Base-by-base conservation (phyloP, 2,113 vertebrate species). In the Elaphurus davidianus region DNA sequence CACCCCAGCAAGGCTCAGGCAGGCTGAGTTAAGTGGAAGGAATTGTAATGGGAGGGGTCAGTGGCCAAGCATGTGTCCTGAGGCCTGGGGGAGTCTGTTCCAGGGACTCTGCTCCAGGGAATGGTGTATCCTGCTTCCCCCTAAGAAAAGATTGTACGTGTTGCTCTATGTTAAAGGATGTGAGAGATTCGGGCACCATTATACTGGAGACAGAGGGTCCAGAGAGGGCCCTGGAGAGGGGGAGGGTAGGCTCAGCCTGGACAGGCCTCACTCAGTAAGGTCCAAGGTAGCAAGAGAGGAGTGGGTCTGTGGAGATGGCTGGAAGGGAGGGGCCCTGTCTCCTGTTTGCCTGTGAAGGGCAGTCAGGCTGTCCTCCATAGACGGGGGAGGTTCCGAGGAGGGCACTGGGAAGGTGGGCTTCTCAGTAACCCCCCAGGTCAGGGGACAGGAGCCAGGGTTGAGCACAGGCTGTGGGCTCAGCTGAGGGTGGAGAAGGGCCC, bases 1-100 rank as follows among this genome's bases (percentile, higher is more conserved):
- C 0, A 0, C 7, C 45, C 81, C 2, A 1, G 52, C 33, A n/a
- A 47, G 59, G 43, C 43, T 79, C 16, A 52, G 71, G 85, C 5
- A 11, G 45, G 81, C 11, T 13, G 11, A 55, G 86, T 64, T 50
- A 57, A 57, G 82, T 62, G 81, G 88, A 45, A 55, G 74, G n/a
- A 62, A 21, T 33, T 11, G 2, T 13, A 30, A 6, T 21, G 11
- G 36, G 40, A 14, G 30, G n/a, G 28, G 9, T 74, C 36, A 25
- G 12, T 79, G 52, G 47, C 52, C 25, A 21, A 45, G 28, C 50
- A 1, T 36, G 17, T 64, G 83, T 76, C 67, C 55, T 21, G 23
- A 85, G 52, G 27, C 17, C 45, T 57, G 67, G 43, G 25, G 28
- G 52, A 12, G 2, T 59, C 50, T 95, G 17, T 60, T 64, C 52